A percentile compares a stretch with the other conserved stretches of the same genome.
Evolutionary conservation across 2,888 invertebrate species (phyloP).

Genomic region (Oscheius onirici): DNA sequence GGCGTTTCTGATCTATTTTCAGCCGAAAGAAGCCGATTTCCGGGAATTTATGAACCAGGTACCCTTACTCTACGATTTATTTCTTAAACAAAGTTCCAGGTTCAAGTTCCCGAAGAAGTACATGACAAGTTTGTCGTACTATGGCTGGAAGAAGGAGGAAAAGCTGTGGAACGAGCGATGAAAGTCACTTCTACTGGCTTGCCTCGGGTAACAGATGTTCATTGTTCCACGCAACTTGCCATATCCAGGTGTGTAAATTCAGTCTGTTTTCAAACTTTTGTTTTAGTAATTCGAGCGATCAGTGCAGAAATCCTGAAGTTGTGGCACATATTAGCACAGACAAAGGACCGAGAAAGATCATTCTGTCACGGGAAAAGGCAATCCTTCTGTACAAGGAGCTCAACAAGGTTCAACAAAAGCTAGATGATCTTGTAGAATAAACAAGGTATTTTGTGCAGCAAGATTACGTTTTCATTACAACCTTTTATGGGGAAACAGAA

Average conservation of each 20-base stretch:
- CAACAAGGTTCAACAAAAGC: not conserved
- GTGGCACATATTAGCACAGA: not conserved
- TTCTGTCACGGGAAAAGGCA: constrained; percentile 4
- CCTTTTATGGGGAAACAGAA: too few relatives aligned
- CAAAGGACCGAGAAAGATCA: not conserved
- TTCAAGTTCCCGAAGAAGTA: not conserved
- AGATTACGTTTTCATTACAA: too few relatives aligned
- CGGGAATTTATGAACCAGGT: not conserved
- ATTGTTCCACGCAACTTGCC: constrained; percentile 7
- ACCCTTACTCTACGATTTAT: not conserved
- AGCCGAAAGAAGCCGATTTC: constrained; percentile 27
- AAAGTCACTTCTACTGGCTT: not conserved
- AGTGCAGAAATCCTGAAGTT: not conserved
- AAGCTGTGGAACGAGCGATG: constrained; percentile 5
- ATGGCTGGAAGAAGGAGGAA: constrained; percentile 7
- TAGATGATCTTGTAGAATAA: constrained; percentile 12
- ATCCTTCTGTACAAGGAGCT: not conserved
- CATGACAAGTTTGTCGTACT: constrained; percentile 3
- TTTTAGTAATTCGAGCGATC: not conserved
- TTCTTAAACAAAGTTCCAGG: not conserved
- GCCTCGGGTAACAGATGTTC: constrained; percentile 14
- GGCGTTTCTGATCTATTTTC: constrained; percentile 21
- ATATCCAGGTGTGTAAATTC: not conserved
- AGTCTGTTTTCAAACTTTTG: not conserved
- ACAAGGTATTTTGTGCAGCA: too few relatives aligned